These are phyloP conservation scores for Hyposoter dolosus DNA, from an alignment of 2,888 invertebrate species.

Conservation along the genomic window DNA sequence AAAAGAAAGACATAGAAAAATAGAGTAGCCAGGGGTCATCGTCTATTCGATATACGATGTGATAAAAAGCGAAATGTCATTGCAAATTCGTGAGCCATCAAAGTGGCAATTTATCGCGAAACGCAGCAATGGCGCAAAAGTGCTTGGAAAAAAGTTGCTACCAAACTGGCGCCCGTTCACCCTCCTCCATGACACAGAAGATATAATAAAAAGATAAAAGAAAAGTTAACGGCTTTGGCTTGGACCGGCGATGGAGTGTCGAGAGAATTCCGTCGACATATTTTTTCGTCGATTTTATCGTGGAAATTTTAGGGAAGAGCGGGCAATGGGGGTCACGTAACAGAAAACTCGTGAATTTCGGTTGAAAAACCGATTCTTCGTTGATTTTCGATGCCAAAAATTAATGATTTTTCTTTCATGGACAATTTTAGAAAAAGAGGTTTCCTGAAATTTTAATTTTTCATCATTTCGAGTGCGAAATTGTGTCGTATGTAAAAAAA, in stretches of 20 bases:
- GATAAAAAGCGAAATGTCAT: conserved; percentile 73
- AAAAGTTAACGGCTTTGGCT: conserved; percentile 51
- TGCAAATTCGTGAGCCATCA: conserved; percentile 75
- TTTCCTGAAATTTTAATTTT: not conserved
- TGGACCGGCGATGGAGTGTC: conserved; percentile 26
- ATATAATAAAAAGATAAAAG: conserved; percentile 51
- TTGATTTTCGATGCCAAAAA: not conserved
- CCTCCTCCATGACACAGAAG: conserved; percentile 40
- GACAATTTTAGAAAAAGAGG: not conserved
- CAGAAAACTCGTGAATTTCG: not conserved
- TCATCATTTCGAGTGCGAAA: not conserved
- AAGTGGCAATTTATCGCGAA: conserved; percentile 61
- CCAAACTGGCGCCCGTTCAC: conserved; percentile 51
- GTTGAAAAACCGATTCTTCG: not conserved
- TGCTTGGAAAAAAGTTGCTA: conserved; percentile 51
- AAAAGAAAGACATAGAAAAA: conserved; percentile 14
- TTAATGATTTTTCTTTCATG: not conserved
- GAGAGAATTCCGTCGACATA: conserved; percentile 34
- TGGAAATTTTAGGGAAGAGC: not conserved
- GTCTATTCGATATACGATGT: conserved; percentile 68
- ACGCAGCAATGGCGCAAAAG: conserved; percentile 51
- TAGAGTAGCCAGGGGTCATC: conserved; percentile 65
- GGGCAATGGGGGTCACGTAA: conserved; percentile 6
- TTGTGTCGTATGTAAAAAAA: not conserved
- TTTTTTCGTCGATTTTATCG: conserved; percentile 35